Evolutionary conservation across 1,140 invertebrate species (phyloP).

Genomic region (Thrips palmi): DNA sequence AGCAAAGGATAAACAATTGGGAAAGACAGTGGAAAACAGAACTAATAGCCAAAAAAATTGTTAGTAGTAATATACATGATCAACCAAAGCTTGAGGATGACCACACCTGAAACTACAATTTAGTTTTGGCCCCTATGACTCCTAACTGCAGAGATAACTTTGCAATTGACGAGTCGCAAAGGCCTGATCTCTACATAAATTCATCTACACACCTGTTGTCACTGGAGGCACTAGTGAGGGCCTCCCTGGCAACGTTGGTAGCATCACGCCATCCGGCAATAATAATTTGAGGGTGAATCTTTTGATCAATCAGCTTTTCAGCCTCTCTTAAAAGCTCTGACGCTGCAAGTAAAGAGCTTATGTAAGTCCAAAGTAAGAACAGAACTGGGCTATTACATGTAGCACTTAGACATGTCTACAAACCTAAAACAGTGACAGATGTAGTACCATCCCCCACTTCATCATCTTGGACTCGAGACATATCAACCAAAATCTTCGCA

Average conservation of each 20-base stretch:
- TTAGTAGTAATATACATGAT: too few relatives aligned
- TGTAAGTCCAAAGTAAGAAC: constrained; percentile 2
- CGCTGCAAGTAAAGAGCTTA: constrained; percentile 31
- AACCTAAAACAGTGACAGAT: constrained; percentile 87
- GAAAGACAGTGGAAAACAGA: too few relatives aligned
- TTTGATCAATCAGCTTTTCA: constrained; percentile 82
- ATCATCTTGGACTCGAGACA: constrained; percentile 96
- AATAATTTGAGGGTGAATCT: constrained; percentile 97
- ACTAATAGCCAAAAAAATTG: too few relatives aligned
- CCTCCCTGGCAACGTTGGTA: constrained; percentile 59
- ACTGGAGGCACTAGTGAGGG: constrained; percentile 53
- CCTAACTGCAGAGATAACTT: too few relatives aligned
- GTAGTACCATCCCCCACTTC: constrained; percentile 99
- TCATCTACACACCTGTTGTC: constrained; percentile 43
- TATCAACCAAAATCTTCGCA: constrained; percentile 95
- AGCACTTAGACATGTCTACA: constrained; percentile 10
- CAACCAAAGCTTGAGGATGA: too few relatives aligned
- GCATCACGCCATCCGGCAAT: constrained; percentile 88
- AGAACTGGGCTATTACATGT: background rate
- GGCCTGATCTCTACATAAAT: too few relatives aligned
- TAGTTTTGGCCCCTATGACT: too few relatives aligned
- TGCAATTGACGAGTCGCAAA: too few relatives aligned
- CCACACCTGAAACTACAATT: too few relatives aligned
- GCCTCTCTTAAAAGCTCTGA: constrained; percentile 90
- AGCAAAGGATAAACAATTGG: too few relatives aligned